Evolutionary conservation across 2,797 vertebrate genomes (phyloP), one percentile per base, ranked within the genome.

Genomic region (Crossoptilon crossoptilon): DNA sequence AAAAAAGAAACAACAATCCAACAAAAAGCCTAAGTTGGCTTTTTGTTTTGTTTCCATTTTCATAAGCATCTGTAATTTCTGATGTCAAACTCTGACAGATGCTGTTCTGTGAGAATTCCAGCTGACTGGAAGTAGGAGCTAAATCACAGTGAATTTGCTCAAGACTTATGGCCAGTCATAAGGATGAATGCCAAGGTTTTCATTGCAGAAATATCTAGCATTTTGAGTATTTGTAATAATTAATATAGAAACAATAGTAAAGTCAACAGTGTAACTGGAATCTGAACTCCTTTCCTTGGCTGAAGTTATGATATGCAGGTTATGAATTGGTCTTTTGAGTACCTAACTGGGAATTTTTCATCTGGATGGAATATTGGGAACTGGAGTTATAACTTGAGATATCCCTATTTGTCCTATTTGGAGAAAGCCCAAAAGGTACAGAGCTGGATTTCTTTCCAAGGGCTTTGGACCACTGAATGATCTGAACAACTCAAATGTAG

Each of bases 401-500:
- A 17, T 84, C 22, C 22, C 24, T 49, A 1, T 35, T 89, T 72
- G 24, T 90, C n/a, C 53, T 82, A 29, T 16, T 44, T 95, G 84
- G 93, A 93, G 46, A 68, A 81, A 93, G 85, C 62, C 58, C 66
- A 91, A 92, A 90, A 91, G 87, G 82, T 83, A 22, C 70, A 86
- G 78, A 80, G 55, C 41, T 90, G 77, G 19, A 84, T 64, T 66
- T 93, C 66, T 56, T 90, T 90, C 69, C 74, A 46, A 80, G 78
- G 29, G 11, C 56, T 84, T 64, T 58, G 24, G 35, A 75, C 35
- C 56, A 67, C 10, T 79, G 59, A n/a, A 46, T 48, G 48, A 16
- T 58, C 78, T 76, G 66, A 82, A 80, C 0, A 1, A 72, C 86
- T 87, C 72, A 70, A 92, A 88, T 75, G 82, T 33, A 71, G 55